Percentiles rank a stretch among this genome's conserved stretches.
Evolutionary conservation across 2,113 vertebrate species (phyloP).

Genomic region (Neofelis nebulosa): DNA sequence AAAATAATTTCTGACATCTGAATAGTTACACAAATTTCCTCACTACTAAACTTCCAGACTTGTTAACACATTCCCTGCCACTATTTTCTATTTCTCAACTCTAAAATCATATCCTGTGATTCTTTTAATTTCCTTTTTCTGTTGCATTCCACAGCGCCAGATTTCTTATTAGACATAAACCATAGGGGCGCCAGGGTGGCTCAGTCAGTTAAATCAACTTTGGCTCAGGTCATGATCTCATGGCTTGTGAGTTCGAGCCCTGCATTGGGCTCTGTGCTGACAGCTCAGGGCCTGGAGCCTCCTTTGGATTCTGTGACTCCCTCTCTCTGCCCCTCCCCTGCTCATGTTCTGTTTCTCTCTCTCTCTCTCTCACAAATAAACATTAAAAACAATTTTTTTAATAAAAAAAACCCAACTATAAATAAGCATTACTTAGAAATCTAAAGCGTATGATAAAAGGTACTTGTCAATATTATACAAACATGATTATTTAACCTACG

Average conservation of each 20-base stretch:
- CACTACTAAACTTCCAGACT: not conserved
- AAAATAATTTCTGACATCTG: not conserved
- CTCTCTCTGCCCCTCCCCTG: no score
- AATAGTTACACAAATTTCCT: not conserved
- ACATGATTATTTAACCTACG: not conserved
- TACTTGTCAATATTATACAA: slow-evolving; percentile 36
- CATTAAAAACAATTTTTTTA: no score
- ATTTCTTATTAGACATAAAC: slow-evolving; percentile 58
- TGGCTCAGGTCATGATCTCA: no score
- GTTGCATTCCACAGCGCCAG: not conserved
- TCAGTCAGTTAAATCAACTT: no score
- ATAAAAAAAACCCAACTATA: not conserved
- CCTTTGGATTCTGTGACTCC: no score
- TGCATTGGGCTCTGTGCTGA: no score
- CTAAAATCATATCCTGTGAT: slow-evolving; percentile 55
- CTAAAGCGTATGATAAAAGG: not conserved
- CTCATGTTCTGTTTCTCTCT: no score
- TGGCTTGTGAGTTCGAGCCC: no score
- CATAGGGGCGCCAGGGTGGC: not conserved
- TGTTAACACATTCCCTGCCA: not conserved
- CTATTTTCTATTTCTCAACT: slow-evolving; percentile 49
- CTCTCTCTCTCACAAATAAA: no score
- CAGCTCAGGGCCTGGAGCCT: no score
- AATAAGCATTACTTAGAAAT: slow-evolving; percentile 56
- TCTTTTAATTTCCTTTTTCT: slow-evolving; percentile 57